Conservation (phyloP, 2,113 vertebrate species). For the Rhinopomastus cyanomelas region DNA sequence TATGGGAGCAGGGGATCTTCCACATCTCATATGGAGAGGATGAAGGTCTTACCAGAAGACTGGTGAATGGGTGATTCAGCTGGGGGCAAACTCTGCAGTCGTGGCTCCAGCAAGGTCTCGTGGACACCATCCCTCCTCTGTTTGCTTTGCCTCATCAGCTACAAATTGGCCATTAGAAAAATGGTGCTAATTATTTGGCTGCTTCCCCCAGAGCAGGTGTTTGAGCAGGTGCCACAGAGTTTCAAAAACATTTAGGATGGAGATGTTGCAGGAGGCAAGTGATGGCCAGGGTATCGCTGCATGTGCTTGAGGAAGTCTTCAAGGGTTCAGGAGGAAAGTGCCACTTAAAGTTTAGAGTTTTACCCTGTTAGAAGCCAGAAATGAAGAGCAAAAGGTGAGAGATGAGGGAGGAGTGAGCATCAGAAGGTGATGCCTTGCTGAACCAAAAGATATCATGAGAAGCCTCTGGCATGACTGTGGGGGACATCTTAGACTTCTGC, state of each 20-base stretch:
- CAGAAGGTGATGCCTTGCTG: not conserved
- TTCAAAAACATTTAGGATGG: not conserved
- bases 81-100: not conserved
- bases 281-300: not conserved
- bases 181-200: not conserved
- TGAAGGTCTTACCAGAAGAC: not conserved
- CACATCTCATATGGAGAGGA: rapidly evolving
- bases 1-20: not conserved
- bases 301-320: not conserved
- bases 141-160: constrained; percentile 9
- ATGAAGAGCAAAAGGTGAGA: not conserved
- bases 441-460: not conserved
- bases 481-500: not conserved
- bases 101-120: rapidly evolving
- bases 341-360: not conserved
- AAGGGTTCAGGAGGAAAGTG: not conserved
- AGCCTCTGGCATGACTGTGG: rapidly evolving
- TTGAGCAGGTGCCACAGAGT: not conserved
- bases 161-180: constrained; percentile 17
- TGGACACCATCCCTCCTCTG: not conserved
- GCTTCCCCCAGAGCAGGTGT: not conserved
- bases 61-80: not conserved
- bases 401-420: not conserved
- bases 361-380: not conserved
- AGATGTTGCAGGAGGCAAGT: not conserved